Evolutionary conservation across 1,140 invertebrate species (phyloP), one percentile per base, ranked within the genome.

Genomic region (Steinernema khuongi): DNA sequence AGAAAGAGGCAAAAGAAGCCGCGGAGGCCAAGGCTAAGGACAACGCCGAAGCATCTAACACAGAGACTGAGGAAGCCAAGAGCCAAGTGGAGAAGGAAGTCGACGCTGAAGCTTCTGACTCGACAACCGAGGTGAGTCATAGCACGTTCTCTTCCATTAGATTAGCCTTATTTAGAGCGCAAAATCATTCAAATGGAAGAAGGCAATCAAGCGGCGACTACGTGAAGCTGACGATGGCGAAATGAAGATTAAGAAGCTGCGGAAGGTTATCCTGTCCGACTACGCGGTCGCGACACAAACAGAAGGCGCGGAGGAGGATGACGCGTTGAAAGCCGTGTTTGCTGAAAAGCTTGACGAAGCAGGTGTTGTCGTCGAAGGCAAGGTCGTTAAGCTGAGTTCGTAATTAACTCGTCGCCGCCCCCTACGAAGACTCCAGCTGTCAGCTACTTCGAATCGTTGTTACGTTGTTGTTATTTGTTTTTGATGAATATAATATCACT

Each of bases 111-210:
- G 26, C 50, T 22, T 60, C 50, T 60, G 50, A 60, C 11, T 26
- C 50, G 22, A 60, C 50, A n/a, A 22, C 19, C 22, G 50, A 60
- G 50, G 50, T 60, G 7, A 26, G 50, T 41, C n/a, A 41, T 11
- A 41, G 7, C 36, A 7, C 36, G 36, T 41, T n/a, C 26, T 26
- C 26, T 60, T 4, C 14, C 22, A 60, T 60, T 60, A 60, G 50
- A 14, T 26, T 2, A n/a, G 50, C 4, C n/a, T n/a, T 22, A 60
- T 60, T 60, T 60, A 26, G 11, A 60, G 26, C 26, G 4, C 26
- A 26, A 11, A 60, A 22, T 26, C 31, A 29, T 78, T 78, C 71
- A 78, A 78, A 32, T 78, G 79, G 75, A 79, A 80, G 72, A 72
- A 67, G 41, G 31, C 32, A 28, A 80, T 72, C 18, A 79, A 79